Evolutionary conservation across 2,888 invertebrate species (phyloP).

Genomic region (Harpalus rubripes): DNA sequence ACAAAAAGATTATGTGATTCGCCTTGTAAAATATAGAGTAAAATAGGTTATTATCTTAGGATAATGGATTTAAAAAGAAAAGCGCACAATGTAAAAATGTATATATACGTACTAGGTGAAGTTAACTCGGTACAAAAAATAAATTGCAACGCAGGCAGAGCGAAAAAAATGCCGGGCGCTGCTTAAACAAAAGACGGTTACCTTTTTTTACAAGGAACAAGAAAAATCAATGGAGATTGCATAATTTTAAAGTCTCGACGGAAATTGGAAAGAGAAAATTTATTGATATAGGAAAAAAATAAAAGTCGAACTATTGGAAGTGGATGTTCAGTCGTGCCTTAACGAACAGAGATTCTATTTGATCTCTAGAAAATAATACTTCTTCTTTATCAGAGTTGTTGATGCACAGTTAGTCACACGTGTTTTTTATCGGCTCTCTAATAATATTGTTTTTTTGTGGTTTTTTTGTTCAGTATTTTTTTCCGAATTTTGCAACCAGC

Average conservation of each 20-base stretch:
- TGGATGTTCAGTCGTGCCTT: slow-evolving; percentile 58
- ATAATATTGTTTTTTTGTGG: too few species aligned
- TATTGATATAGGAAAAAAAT: slow-evolving; percentile 63
- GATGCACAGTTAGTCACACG: too few species aligned
- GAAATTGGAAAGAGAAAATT: slow-evolving; percentile 66
- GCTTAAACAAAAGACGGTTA: slow-evolving; percentile 39
- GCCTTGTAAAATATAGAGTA: not conserved
- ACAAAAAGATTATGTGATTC: not conserved
- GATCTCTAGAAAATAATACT: slow-evolving; percentile 51
- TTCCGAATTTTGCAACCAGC: too few species aligned
- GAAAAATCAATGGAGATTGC: slow-evolving; percentile 65
- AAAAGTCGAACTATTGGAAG: slow-evolving; percentile 57
- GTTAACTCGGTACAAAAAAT: slow-evolving; percentile 36
- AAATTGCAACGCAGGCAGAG: slow-evolving; percentile 45
- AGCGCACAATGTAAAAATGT: slow-evolving; percentile 20
- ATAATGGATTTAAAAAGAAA: not conserved
- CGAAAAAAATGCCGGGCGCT: slow-evolving; percentile 38
- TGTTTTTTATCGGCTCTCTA: too few species aligned
- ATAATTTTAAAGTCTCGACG: slow-evolving; percentile 65
- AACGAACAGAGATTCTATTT: slow-evolving; percentile 54
- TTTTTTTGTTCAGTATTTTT: too few species aligned
- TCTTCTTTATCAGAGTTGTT: slow-evolving; percentile 45
- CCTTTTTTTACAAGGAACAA: slow-evolving; percentile 51
- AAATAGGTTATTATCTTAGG: not conserved
- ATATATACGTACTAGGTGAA: not conserved